phyloP scores from a whole-genome alignment of 2,113 vertebrate genomes.

The Corythaeola cristata region DNA sequence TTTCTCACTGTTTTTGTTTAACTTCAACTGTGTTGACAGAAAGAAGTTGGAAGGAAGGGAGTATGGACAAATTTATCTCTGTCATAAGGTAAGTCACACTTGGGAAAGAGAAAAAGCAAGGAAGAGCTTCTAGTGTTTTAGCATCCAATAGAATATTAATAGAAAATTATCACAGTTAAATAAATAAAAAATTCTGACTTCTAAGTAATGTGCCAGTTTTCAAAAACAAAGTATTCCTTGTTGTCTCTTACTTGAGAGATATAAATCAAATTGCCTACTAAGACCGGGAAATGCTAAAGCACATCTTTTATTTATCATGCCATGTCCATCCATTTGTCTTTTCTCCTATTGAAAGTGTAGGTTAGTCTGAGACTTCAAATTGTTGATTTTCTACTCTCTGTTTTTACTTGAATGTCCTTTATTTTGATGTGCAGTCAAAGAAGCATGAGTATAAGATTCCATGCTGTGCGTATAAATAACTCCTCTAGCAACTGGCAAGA shows the following conservation, averaged over 20 bases:
- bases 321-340: background rate
- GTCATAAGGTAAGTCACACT: background rate
- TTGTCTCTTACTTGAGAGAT: background rate
- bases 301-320: conserved; percentile 9
- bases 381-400: conserved; percentile 41
- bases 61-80: conserved; percentile 11
- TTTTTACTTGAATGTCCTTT: conserved; percentile 43
- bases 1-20: conserved; percentile 39
- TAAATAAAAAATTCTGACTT: background rate
- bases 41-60: conserved; percentile 2
- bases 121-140: conserved; percentile 11
- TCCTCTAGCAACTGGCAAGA: conserved; percentile 39
- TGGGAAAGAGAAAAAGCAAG: background rate
- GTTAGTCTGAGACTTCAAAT: conserved; percentile 26
- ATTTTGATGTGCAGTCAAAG: conserved; percentile 56
- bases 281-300: background rate
- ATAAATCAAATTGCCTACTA: background rate
- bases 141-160: conserved; percentile 4
- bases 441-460: conserved; percentile 38
- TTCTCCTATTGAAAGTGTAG: background rate
- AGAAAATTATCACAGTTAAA: conserved; percentile 8
- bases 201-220: background rate
- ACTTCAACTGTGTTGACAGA: conserved; percentile 28
- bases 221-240: background rate
- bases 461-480: conserved; percentile 57